Evolutionary conservation across 2,113 vertebrate species (phyloP), one percentile per base, ranked within the genome.

Genomic region (Xiphophorus hellerii): DNA sequence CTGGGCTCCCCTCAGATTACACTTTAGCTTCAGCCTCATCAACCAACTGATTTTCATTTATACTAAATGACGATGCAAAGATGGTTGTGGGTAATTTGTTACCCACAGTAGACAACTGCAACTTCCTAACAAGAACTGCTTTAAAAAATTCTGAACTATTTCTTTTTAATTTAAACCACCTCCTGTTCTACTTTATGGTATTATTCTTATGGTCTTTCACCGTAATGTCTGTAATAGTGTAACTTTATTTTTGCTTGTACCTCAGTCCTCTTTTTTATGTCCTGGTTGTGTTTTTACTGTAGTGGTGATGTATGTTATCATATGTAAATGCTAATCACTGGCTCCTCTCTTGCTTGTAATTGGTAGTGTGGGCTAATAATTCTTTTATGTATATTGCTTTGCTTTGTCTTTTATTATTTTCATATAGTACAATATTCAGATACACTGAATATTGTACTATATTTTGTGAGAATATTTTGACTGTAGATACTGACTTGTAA

Each of bases 401-500:
- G 12, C 62, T 33, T 1, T 33, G 33, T 9, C 73, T 65, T 66
- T 74, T 8, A 39, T 37, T 37, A 33, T 62, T 70, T 62, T 5
- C 0, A 66, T 65, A 15, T 27, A 27, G 25, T 28, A 39, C 35
- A 66, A 25, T 64, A 10, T 22, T 10, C 30, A 20, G 33, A 14
- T 66, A 2, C 31, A 13, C 33, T 37, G 33, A 8, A 35, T 22
- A 31, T 22, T 66, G 22, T 66, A n/a, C 62, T 54, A 61, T 71
- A 69, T 67, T 66, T 62, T 76, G 62, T 60, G 58, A 62, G 69
- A 74, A 80, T 62, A 48, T 65, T 78, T 78, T 72, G 35, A 62
- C 58, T 92, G 90, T 91, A 92, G 77, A 92, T 88, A 93, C 25
- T 74, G 61, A 81, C 42, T 22, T 92, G 90, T 92, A 92, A 87